Conservation (phyloP, 2,113 vertebrate species). For the Vulpes vulpes region DNA sequence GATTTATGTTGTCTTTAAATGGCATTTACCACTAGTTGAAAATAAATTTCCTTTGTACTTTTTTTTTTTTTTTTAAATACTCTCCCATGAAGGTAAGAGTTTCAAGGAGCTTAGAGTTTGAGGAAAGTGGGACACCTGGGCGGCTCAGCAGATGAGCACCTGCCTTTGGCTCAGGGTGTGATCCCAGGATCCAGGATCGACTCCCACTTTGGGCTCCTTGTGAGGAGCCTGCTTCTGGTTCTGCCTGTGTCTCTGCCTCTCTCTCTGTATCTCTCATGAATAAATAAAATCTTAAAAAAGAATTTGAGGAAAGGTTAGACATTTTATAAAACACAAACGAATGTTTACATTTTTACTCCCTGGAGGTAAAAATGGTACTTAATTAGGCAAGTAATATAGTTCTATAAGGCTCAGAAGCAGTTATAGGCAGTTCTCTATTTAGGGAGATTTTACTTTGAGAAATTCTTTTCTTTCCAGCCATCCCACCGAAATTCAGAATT, state of each 20-base stretch:
- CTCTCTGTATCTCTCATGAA: no score
- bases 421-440: background rate
- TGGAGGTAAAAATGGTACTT: background rate
- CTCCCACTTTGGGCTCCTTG: no score
- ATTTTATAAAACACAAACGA: background rate
- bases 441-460: background rate
- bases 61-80: background rate
- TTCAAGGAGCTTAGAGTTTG: slow-evolving; percentile 1
- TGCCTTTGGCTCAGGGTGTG: no score
- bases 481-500: background rate
- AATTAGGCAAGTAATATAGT: background rate
- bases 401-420: background rate
- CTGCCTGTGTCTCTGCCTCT: no score
- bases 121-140: background rate
- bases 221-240: no score
- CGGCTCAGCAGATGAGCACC: no score
- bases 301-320: background rate
- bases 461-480: background rate
- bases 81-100: background rate
- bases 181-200: no score
- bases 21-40: background rate
- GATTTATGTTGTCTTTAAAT: background rate
- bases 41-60: background rate
- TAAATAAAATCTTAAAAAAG: no score
- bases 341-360: background rate